phyloP scores from a whole-genome alignment of 2,113 vertebrate species.

The Gavialis gangeticus region DNA sequence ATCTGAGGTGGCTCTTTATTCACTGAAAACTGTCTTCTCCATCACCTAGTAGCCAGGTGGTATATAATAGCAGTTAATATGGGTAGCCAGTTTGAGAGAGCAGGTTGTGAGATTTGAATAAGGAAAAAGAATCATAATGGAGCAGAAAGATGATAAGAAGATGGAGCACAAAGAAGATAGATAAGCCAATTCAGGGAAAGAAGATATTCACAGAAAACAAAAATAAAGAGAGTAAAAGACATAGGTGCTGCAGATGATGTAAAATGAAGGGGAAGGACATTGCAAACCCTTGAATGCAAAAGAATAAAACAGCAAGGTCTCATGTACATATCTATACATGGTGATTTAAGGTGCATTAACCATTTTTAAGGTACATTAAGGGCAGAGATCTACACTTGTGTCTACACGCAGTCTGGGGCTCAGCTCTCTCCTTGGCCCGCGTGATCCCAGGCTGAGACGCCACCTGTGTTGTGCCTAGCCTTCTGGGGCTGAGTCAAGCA shows the following conservation, averaged over 20 bases:
- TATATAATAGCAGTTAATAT: neutral
- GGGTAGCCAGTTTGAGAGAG: neutral
- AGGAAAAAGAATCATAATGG: neutral
- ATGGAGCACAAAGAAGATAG: neutral
- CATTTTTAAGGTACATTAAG: too few relatives aligned
- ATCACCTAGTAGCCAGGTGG: too few relatives aligned
- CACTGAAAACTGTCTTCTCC: too few relatives aligned
- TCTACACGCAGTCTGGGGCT: too few relatives aligned
- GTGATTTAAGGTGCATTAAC: too few relatives aligned
- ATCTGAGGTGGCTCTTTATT: too few relatives aligned
- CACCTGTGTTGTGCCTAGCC: too few relatives aligned
- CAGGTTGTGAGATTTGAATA: neutral
- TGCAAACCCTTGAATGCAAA: neutral
- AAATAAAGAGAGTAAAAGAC: slow-evolving; percentile 7
- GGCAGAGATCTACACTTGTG: too few relatives aligned
- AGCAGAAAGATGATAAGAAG: slow-evolving; percentile 25
- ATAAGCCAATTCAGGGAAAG: neutral
- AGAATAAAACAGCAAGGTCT: slow-evolving; percentile 1
- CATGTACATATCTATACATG: neutral
- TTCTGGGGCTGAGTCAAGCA: too few relatives aligned
- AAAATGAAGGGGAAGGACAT: neutral
- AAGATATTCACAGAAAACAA: slow-evolving; percentile 22
- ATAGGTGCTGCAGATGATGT: slow-evolving; percentile 3
- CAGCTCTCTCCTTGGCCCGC: too few relatives aligned
- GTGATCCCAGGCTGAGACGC: too few relatives aligned